phyloP scores from a whole-genome alignment of 2,888 invertebrate genomes.

The Helicoverpa assulta region DNA sequence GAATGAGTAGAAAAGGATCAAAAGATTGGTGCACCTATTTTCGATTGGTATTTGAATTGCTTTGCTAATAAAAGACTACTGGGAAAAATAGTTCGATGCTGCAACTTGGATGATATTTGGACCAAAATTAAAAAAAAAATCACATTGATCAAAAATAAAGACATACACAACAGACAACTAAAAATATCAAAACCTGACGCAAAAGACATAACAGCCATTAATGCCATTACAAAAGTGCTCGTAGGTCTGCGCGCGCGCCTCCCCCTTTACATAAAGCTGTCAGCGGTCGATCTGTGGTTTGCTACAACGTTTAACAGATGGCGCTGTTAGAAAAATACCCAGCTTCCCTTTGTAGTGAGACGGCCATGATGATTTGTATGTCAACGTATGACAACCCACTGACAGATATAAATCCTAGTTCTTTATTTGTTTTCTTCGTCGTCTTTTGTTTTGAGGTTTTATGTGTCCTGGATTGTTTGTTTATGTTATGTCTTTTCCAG shows the following conservation, averaged over 20 bases:
- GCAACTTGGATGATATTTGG: no score
- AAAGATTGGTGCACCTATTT: conserved; percentile 26
- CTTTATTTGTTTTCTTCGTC: conserved; percentile 43
- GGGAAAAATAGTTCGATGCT: neutral
- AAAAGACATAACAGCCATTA: conserved; percentile 50
- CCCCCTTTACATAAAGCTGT: conserved; percentile 75
- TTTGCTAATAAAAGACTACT: neutral
- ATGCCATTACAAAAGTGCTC: conserved; percentile 53
- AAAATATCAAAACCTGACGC: conserved; percentile 29
- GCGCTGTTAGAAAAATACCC: conserved; percentile 61
- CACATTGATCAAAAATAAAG: neutral
- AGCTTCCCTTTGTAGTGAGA: conserved; percentile 58
- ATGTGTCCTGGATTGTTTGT: conserved; percentile 15
- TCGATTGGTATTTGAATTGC: conserved; percentile 14
- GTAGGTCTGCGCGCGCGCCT: conserved; percentile 60
- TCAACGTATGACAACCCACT: conserved; percentile 56
- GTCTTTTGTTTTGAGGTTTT: conserved; percentile 43
- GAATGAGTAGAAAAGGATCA: conserved; percentile 30
- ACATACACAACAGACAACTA: neutral
- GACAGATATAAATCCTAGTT: conserved; percentile 59
- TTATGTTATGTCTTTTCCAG: neutral
- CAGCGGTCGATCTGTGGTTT: conserved; percentile 75
- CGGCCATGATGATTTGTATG: conserved; percentile 56
- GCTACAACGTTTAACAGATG: conserved; percentile 65
- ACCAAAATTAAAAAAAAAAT: no score